Conservation (phyloP, 2,888 invertebrate genomes). For the Drosophila prolongata region DNA sequence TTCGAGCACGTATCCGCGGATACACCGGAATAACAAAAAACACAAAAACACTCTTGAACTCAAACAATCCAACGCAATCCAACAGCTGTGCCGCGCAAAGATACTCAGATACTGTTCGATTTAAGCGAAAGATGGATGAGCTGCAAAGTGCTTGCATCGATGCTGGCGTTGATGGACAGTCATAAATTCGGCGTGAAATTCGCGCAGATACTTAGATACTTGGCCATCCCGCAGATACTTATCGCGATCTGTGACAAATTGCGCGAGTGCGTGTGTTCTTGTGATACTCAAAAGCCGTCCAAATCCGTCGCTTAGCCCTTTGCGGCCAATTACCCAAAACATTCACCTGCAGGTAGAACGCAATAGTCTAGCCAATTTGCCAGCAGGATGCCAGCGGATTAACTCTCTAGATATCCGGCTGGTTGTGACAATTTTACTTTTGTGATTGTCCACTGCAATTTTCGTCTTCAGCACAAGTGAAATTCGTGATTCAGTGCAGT, state of each 20-base stretch:
- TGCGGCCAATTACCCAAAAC: conserved; percentile 59
- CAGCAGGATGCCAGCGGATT: conserved; percentile 57
- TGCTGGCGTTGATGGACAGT: conserved; percentile 68
- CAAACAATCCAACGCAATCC: conserved; percentile 56
- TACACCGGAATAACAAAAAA: conserved; percentile 65
- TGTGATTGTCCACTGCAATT: conserved; percentile 26
- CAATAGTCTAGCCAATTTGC: conserved; percentile 33
- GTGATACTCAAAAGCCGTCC: conserved; percentile 36
- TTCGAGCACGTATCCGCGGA: conserved; percentile 85
- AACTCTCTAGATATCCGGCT: conserved; percentile 38
- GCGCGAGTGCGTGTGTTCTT: conserved; percentile 27
- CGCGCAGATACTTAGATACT: conserved; percentile 27
- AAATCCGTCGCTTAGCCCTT: conserved; percentile 32
- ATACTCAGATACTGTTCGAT: conserved; percentile 46
- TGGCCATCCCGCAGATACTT: conserved; percentile 34
- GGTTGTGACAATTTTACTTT: conserved; percentile 5
- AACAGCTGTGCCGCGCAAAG: conserved; percentile 51
- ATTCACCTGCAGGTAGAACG: conserved; percentile 26
- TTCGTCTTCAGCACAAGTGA: conserved; percentile 32
- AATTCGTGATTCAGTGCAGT: conserved; percentile 35
- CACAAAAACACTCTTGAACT: conserved; percentile 19
- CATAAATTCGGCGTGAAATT: conserved; percentile 74
- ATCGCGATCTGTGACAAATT: conserved; percentile 68
- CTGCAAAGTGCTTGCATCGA: conserved; percentile 75
- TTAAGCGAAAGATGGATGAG: conserved; percentile 72